A percentile compares a stretch with the other conserved stretches of the same genome.
phyloP scores from a whole-genome alignment of 2,797 vertebrate genomes.

The Manis crassicaudata region DNA sequence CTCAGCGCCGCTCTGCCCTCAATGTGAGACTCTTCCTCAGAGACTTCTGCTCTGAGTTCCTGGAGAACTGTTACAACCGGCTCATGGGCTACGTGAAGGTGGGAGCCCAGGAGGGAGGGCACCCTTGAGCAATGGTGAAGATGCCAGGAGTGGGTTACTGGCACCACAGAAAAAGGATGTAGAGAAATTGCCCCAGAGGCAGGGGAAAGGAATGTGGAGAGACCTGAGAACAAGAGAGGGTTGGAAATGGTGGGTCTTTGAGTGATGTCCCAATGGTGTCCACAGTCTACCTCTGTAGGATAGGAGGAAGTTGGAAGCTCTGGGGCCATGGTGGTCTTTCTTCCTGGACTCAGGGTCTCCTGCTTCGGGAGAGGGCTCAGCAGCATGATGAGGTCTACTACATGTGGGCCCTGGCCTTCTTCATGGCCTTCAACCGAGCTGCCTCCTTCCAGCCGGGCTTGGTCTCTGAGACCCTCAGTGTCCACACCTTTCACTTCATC shows the following conservation, averaged over 20 bases:
- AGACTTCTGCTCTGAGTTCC: slow-evolving; percentile 94
- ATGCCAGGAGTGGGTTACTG: not conserved
- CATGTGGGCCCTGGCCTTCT: slow-evolving; percentile 96
- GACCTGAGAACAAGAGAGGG: not conserved
- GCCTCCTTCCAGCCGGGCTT: slow-evolving; percentile 92
- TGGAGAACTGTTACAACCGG: slow-evolving; percentile 97
- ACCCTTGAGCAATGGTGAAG: not conserved
- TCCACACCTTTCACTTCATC: slow-evolving; percentile 95
- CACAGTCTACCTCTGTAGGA: not conserved
- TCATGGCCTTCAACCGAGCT: slow-evolving; percentile 98
- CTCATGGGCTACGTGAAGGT: slow-evolving; percentile 96
- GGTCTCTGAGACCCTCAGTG: slow-evolving; percentile 95
- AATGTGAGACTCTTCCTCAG: slow-evolving; percentile 95
- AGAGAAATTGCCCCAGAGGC: not conserved
- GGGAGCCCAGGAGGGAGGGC: not conserved
- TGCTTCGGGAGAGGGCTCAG: slow-evolving; percentile 93
- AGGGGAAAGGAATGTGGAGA: not conserved
- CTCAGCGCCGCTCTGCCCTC: slow-evolving; percentile 91
- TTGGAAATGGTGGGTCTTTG: not conserved
- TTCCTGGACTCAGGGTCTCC: slow-evolving; percentile 88
- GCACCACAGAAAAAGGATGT: not conserved
- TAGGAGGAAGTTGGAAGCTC: not conserved
- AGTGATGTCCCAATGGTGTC: not conserved
- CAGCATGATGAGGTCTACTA: slow-evolving; percentile 98
- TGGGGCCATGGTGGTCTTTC: not conserved